Evolutionary conservation across 2,113 vertebrate species (phyloP).

Genomic region (Ageneiosus marmoratus): DNA sequence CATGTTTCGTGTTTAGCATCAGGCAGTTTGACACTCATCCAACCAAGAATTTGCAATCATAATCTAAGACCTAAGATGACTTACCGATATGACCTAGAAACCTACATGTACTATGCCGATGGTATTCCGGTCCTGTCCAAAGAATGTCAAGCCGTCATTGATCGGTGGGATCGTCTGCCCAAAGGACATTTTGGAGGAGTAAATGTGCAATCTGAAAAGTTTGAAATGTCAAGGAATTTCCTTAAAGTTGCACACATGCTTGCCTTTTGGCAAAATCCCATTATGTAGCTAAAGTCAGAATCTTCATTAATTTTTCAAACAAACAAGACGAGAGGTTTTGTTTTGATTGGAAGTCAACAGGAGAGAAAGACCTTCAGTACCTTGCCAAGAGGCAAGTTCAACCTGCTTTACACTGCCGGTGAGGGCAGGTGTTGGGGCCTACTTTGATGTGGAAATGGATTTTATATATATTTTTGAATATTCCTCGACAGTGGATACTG

Average conservation of each 20-base stretch:
- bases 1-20: slow-evolving; percentile 25
- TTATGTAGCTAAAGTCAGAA: slow-evolving; percentile 28
- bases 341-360: slow-evolving; percentile 45
- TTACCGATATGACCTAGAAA: slow-evolving; percentile 1
- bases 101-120: background rate
- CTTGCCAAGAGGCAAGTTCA: slow-evolving; percentile 73
- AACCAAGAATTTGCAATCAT: slow-evolving; percentile 25
- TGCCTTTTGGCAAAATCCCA: slow-evolving; percentile 41
- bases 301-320: slow-evolving; percentile 51
- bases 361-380: slow-evolving; percentile 54
- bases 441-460: slow-evolving; percentile 86
- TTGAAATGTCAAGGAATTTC: slow-evolving; percentile 46
- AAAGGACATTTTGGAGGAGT: background rate
- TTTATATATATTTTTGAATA: slow-evolving; percentile 65
- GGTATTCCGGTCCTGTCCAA: background rate
- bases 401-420: slow-evolving; percentile 70
- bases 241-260: slow-evolving; percentile 32
- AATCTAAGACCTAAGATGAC: slow-evolving; percentile 22
- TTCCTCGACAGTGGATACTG: slow-evolving; percentile 78
- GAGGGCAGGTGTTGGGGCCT: slow-evolving; percentile 64
- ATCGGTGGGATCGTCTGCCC: slow-evolving; percentile 16
- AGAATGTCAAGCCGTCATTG: background rate
- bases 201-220: slow-evolving; percentile 27
- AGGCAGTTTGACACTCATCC: slow-evolving; percentile 26
- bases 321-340: slow-evolving; percentile 45